These are phyloP conservation scores for Nomada fabriciana DNA, from an alignment of 2,888 invertebrate genomes.

Conservation along the genomic window DNA sequence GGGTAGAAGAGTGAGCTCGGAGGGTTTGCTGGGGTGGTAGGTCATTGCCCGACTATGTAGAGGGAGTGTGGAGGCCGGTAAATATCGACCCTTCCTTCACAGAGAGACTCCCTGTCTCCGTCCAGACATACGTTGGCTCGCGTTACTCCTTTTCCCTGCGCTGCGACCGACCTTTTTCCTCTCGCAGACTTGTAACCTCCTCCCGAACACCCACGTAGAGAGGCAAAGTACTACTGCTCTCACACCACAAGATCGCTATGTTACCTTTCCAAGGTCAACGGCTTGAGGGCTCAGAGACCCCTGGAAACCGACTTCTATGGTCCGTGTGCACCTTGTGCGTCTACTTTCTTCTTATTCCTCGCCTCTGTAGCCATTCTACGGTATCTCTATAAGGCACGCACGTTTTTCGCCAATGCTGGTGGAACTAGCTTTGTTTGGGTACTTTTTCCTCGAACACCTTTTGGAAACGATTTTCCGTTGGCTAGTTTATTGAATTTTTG, in stretches of 20 bases:
- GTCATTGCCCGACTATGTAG: conserved; percentile 77
- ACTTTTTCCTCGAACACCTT: no score
- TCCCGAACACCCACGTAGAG: conserved; percentile 67
- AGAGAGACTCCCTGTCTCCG: conserved; percentile 63
- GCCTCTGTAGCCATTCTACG: conserved; percentile 1
- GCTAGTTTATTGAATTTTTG: no score
- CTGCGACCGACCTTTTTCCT: conserved; percentile 48
- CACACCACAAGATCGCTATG: conserved; percentile 73
- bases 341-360: conserved; percentile 31
- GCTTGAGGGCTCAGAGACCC: conserved; percentile 71
- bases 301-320: conserved; percentile 65
- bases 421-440: no score
- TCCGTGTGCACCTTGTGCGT: conserved; percentile 27
- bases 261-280: conserved; percentile 76
- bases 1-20: conserved; percentile 42
- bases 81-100: conserved; percentile 81
- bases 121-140: conserved; percentile 73
- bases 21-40: conserved; percentile 64
- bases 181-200: conserved; percentile 60
- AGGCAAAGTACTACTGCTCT: conserved; percentile 65
- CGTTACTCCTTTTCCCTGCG: conserved; percentile 45
- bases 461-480: background rate
- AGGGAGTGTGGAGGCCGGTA: conserved; percentile 74
- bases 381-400: background rate
- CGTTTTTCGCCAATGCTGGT: background rate